Evolutionary conservation across 2,797 vertebrate genomes (phyloP), one percentile per base, ranked within the genome.

Genomic region (Sebastes vulpes): DNA sequence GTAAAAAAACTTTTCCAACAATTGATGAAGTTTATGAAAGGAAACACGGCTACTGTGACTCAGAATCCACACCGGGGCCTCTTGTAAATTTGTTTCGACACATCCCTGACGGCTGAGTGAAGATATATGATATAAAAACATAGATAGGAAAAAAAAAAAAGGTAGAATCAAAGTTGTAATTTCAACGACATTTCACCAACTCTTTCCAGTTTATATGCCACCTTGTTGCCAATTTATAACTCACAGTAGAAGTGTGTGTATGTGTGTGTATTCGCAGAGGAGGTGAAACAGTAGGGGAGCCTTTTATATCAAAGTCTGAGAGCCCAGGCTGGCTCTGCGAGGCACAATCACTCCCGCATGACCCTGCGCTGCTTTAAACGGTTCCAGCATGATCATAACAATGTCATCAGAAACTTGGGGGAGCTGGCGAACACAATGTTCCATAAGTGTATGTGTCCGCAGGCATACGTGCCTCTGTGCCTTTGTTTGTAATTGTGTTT

Each of bases 301-400:
- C 28, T 84, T 91, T 95, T 93, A 92, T 92, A 92, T 92, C 81
- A 91, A 89, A 89, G 76, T 84, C 58, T 83, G 61, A 82, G 79
- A 85, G 88, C 88, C 88, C 85, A 77, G 68, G 60, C 77, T 90
- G 89, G 78, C 88, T 84, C 75, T 50, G 75, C 52, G 6, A 65
- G 70, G 69, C 52, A 71, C 75, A 78, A 83, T 83, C 78, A 79
- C 83, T 89, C 82, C 79, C 9, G 26, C 29, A 65, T 84, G 86
- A 87, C 75, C 80, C 65, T 52, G 25, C 54, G 46, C 85, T 31
- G 79, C 71, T 32, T 32, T 82, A 85, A 92, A 90, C 83, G 46
- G 31, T 81, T 91, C 87, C 87, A 87, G 75, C 68, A 83, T 81
- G 85, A 88, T 85, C 83, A 88, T 88, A 85, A 87, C 74, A 84